Conservation (phyloP, 2,113 vertebrate species). For the Nothobranchius kuhntae region DNA sequence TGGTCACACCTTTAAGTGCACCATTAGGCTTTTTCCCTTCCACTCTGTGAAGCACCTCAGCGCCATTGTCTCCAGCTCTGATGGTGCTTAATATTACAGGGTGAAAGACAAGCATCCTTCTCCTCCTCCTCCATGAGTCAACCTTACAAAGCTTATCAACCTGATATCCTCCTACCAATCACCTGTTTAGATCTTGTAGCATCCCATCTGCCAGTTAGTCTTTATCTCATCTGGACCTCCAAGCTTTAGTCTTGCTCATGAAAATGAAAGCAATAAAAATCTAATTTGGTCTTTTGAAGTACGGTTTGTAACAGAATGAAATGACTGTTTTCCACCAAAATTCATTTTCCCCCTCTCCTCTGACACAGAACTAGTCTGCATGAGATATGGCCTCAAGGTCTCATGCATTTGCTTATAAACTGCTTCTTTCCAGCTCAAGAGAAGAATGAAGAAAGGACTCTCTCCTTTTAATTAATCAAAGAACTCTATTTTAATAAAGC, state of each 20-base stretch:
- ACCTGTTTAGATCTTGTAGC: not conserved
- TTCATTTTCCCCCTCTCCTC: too few relatives aligned
- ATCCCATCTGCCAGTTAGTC: not conserved
- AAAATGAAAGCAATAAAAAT: not conserved
- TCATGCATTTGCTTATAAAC: too few relatives aligned
- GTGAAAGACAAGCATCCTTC: slow-evolving; percentile 7
- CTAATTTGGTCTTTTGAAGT: not conserved
- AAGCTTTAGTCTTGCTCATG: not conserved
- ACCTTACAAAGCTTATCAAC: not conserved
- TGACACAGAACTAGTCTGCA: too few relatives aligned
- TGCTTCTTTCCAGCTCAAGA: too few relatives aligned
- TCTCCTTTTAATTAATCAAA: too few relatives aligned
- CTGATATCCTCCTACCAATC: not conserved
- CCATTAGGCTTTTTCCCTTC: slow-evolving; percentile 54
- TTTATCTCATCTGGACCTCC: not conserved
- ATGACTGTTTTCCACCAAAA: too few relatives aligned
- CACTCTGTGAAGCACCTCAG: slow-evolving; percentile 30
- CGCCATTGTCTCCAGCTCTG: slow-evolving; percentile 25
- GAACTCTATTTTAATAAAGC: too few relatives aligned
- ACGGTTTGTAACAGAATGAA: too few relatives aligned
- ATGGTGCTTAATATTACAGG: slow-evolving; percentile 21
- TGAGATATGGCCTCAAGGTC: too few relatives aligned
- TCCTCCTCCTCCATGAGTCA: slow-evolving; percentile 30
- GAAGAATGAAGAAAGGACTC: too few relatives aligned
- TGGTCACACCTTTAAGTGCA: slow-evolving; percentile 43